Conservation (phyloP, 2,888 invertebrate species). For the Rhamphomyia laevipes region DNA sequence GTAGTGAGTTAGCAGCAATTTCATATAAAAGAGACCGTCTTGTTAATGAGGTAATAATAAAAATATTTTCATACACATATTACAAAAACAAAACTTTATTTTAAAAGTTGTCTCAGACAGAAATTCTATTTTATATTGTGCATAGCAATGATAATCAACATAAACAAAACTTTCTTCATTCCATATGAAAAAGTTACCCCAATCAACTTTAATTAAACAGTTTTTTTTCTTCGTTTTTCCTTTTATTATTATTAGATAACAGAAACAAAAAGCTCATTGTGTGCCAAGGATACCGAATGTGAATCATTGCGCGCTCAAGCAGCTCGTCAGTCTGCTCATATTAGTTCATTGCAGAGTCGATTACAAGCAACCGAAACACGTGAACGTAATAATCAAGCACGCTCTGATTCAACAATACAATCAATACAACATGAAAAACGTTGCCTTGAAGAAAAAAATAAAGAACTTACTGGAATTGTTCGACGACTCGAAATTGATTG, state of each 20-base stretch:
- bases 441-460: slow-evolving; percentile 60
- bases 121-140: neutral
- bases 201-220: neutral
- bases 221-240: neutral
- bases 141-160: too few relatives aligned
- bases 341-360: slow-evolving; percentile 66
- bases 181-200: neutral
- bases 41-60: slow-evolving; percentile 50
- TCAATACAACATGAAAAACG: slow-evolving; percentile 63
- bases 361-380: slow-evolving; percentile 68
- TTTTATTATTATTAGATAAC: slow-evolving; percentile 43
- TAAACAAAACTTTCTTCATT: neutral
- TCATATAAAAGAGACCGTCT: slow-evolving; percentile 76
- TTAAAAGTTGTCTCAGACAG: neutral
- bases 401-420: slow-evolving; percentile 55
- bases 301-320: slow-evolving; percentile 76
- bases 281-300: slow-evolving; percentile 62
- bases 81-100: neutral
- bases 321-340: slow-evolving; percentile 69
- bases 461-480: slow-evolving; percentile 63
- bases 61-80: too few relatives aligned
- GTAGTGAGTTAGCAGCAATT: slow-evolving; percentile 72
- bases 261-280: slow-evolving; percentile 57
- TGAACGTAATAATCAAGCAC: slow-evolving; percentile 55
- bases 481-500: slow-evolving; percentile 60